Base-by-base conservation (phyloP, 1,140 invertebrate genomes). In the Antheraea pernyi region DNA sequence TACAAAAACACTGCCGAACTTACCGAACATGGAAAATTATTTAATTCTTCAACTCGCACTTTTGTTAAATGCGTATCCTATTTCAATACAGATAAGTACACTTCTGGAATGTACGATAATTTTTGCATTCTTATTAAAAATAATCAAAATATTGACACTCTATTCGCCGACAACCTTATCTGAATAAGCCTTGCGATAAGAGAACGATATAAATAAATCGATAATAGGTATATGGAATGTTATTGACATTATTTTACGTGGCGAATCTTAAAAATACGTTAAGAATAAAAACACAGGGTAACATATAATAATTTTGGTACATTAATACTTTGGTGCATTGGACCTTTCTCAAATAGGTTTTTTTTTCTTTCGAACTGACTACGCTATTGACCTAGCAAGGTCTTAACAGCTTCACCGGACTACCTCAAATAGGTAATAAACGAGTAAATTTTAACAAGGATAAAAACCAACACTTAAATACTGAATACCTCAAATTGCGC, bases 201-300 rank as follows among this genome's bases (percentile, higher is more conserved):
- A 13, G 3, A n/a, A n/a, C 10, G 10, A 62, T 67, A 67, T 67
- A 65, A 37, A 76, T 74, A 78, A 79, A 81, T 81, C 72, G 72
- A 79, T 78, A 80, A 59, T 22, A 19, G 4, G 61, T 62, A 60
- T 53, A n/a, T n/a, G 46, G 13, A 16, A 53, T 53, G 16, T 53
- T 53, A 53, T 11, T 53, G 13, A 53, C 46, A 53, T 53, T 16
- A n/a, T 53, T 53, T 42, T 42, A 11, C 16, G 10, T 16, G 11
- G 46, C 16, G 16, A 53, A 10, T 16, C 16, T 16, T 30, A 30
- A 13, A 53, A 53, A 53, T 53, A 13, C 11, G 7, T 53, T 16
- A 10, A 53, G 46, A 53, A 10, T 9, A 7, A 9, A 42, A 11
- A 42, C 39, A 0, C 2, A 42, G 2, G 11, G 2, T 42, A 42